Evolutionary conservation across 2,797 vertebrate species (phyloP), one percentile per base, ranked within the genome.

Genomic region (Pygocentrus nattereri): DNA sequence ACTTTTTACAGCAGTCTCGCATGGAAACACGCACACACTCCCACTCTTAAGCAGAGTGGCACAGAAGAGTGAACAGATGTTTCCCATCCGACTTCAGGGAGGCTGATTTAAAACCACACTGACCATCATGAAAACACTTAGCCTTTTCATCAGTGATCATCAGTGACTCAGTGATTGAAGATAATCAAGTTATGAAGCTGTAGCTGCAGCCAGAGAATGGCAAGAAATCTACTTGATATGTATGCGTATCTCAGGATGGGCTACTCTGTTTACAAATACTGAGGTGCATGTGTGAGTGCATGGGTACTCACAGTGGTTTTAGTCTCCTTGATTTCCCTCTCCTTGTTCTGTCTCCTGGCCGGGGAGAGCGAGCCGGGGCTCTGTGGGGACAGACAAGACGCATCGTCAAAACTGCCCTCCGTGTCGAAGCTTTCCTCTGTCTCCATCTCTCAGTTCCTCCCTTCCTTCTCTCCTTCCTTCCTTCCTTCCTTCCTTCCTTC

Each of bases 321-420:
- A 88, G 93, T 97, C 85, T 97, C 96, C 91, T 96, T 97, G 90
- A 93, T 95, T 91, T 97, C 97, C 89, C 91, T 96, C 91, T 97
- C 97, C 89, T 92, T 96, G 91, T 90, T 94, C 89, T 96, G 97
- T 89, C 93, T 96, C 92, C 92, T 96, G 88, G 96, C 93, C 21
- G 97, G 96, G 2, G 97, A 97, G 1, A 95, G 93, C 31, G 96
- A 95, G 49, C 96, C 96, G 27, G 96, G 97, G 87, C 93, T 95
- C 97, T 99, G 97, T 70, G 93, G 94, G 92, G 95, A 92, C 78
- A 95, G 92, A 93, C 92, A 95, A 84, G 93, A 94, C 52, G 93
- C 92, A 89, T 95, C 95, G 4, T 96, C 96, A 94, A 96, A 96
- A 92, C 95, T 96, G 93, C 94, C 94, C 93, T 98, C 96, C 74